Base-by-base conservation (phyloP, 2,797 vertebrate genomes). In the Spondyliosoma cantharus region DNA sequence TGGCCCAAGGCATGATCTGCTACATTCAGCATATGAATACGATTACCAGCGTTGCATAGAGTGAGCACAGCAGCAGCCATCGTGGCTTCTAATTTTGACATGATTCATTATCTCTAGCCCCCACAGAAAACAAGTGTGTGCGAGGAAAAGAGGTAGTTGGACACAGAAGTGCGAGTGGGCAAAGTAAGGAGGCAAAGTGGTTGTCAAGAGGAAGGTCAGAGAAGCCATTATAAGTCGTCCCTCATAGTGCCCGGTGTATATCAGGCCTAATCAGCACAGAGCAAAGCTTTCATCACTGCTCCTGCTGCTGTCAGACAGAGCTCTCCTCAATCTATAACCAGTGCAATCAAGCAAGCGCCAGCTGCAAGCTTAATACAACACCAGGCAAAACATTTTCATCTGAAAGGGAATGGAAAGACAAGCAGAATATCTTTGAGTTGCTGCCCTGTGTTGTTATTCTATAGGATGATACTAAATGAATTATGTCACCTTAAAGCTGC, bases 121-220 rank as follows among this genome's bases (percentile, higher is more conserved):
- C 43, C n/a, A 32, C 73, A 27, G 60, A 73, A 80, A 76, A 70
- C 61, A 62, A 70, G 82, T 42, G 46, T 49, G 37, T 69, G 56
- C 43, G 22, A 64, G 57, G 50, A 74, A 43, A 43, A 19, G 42
- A 74, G 29, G 6, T 52, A 71, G 74, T 17, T 14, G 3, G 43
- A 77, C 54, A 56, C 52, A 45, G 58, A 61, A 24, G 67, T 58
- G 52, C 78, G 68, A 45, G 48, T 67, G 67, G 54, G 62, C 27
- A 69, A 27, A 64, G 57, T 81, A 84, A 84, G 61, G 65, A 78
- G 67, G 71, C 50, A 76, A 74, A 79, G 78, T 60, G 77, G 74
- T 78, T 86, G 84, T 86, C 72, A 74, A 72, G 87, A 65, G 71
- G 86, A 90, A 90, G 88, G 89, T 90, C 91, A 89, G 76, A 65